phyloP scores from a whole-genome alignment of 1,140 invertebrate species.

The Platyura marginata region DNA sequence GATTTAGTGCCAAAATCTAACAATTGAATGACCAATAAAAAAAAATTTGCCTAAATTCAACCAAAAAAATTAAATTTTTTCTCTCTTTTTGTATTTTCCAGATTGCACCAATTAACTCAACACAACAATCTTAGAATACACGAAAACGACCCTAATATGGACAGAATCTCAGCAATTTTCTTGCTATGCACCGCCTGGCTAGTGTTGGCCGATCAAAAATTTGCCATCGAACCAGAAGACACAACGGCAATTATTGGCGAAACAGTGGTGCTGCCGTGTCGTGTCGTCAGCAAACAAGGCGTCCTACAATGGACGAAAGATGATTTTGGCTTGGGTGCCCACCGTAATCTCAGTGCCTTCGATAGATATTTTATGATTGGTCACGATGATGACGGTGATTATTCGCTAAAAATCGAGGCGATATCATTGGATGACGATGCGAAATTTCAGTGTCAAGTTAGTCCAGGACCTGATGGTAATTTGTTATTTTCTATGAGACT shows the following conservation, averaged over 20 bases:
- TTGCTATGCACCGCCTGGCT: too few species aligned
- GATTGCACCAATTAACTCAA: too few species aligned
- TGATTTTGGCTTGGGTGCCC: constrained; percentile 61
- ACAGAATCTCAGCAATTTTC: too few species aligned
- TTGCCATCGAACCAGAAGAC: constrained; percentile 71
- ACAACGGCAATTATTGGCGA: constrained; percentile 52
- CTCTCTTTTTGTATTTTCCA: too few species aligned
- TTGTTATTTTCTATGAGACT: not conserved
- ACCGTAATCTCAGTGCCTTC: constrained; percentile 49
- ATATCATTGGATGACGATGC: constrained; percentile 60
- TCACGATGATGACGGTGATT: constrained; percentile 62
- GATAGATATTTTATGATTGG: constrained; percentile 67
- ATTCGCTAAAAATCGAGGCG: constrained; percentile 49
- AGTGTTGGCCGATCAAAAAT: constrained; percentile 30
- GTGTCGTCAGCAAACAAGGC: constrained; percentile 54
- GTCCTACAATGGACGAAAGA: constrained; percentile 70
- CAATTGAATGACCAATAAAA: too few species aligned
- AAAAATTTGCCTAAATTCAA: too few species aligned
- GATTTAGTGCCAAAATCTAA: too few species aligned
- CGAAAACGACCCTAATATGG: too few species aligned
- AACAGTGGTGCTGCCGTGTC: constrained; percentile 47
- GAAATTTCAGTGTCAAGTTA: constrained; percentile 43
- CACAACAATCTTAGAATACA: too few species aligned
- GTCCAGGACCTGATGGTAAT: constrained; percentile 35
- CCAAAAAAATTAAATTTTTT: too few species aligned